Evolutionary conservation across 30 jellyfish, hydroid and myxozoan species (phyloP), one percentile per base, ranked within the genome.

Genomic region (Hydra vulgaris): DNA sequence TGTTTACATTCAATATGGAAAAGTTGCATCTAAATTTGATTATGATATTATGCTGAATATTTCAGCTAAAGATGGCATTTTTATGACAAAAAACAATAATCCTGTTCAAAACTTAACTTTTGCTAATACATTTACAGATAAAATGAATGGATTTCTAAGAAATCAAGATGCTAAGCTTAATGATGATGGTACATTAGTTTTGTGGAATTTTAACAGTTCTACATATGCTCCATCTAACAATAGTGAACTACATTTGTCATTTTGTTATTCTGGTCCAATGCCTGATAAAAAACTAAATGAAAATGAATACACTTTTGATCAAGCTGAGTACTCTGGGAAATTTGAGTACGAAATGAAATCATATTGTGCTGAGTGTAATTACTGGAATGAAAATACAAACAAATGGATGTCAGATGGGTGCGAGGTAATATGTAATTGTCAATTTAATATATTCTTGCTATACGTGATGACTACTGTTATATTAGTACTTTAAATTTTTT

Each of bases 241-340:
- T 26, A 61, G 53, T 19, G 79, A 67, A 26, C 74, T 89, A 15
- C 85, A 27, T 56, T 81, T 89, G 25, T n/a, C n/a, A n/a, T n/a
- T n/a, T n/a, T n/a, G 15, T 53, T 90, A 85, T 83, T 56, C 21
- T 22, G 97, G 97, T n/a, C 83, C 27, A 1, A 78, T 84, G 84
- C 94, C 97, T 12, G 87, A 21, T n/a, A n/a, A n/a, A n/a, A 54
- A 81, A 20, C 17, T n/a, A 8, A 27, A 66, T 5, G 84, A 76
- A 20, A 90, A 90, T 82, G 27, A 17, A 22, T 90, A 76, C 71
- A 90, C 95, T 18, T 90, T 17, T 52, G 97, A 90, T 79, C 20
- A 81, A 23, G 74, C 82, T 61, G 95, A 90, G 82, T 24, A 79
- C 21, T 71, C 73, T 21, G 76, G 92, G 66, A n/a, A 85, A 20